phyloP scores from a whole-genome alignment of 2,113 vertebrate genomes.

The Ellobius talpinus region DNA sequence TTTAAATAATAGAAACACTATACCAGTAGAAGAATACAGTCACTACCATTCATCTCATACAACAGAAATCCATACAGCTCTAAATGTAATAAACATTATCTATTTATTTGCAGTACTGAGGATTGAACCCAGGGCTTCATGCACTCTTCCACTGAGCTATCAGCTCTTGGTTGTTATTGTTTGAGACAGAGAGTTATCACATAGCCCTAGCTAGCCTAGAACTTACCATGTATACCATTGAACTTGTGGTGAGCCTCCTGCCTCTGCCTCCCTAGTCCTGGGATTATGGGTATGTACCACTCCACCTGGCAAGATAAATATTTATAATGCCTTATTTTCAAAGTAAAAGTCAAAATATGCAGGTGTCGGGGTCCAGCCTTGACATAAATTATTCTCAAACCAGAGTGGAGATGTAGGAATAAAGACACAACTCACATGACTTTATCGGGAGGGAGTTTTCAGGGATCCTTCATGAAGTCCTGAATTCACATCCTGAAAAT shows the following conservation, averaged over 20 bases:
- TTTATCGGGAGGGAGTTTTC: too few relatives aligned
- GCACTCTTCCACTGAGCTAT: background rate
- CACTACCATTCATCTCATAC: background rate
- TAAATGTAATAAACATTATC: background rate
- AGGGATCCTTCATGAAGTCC: too few relatives aligned
- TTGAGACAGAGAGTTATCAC: background rate
- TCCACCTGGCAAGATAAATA: background rate
- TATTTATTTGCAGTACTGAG: background rate
- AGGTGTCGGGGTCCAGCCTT: too few relatives aligned
- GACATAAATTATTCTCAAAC: too few relatives aligned
- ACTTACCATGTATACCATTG: background rate
- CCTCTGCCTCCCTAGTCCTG: background rate
- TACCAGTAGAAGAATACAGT: too few relatives aligned
- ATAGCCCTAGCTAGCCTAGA: background rate
- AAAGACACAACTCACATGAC: too few relatives aligned
- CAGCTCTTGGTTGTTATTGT: background rate
- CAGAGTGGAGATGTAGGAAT: too few relatives aligned
- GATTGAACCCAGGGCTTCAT: background rate
- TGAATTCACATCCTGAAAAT: too few relatives aligned
- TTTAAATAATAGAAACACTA: too few relatives aligned
- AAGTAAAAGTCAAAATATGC: background rate
- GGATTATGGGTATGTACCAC: background rate
- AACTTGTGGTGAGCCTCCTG: background rate
- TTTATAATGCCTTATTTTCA: background rate
- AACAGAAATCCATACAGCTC: background rate